These are phyloP conservation scores for Montipora capitata DNA, from an alignment of 92 coral and sea anemone species.

Conservation along the genomic window DNA sequence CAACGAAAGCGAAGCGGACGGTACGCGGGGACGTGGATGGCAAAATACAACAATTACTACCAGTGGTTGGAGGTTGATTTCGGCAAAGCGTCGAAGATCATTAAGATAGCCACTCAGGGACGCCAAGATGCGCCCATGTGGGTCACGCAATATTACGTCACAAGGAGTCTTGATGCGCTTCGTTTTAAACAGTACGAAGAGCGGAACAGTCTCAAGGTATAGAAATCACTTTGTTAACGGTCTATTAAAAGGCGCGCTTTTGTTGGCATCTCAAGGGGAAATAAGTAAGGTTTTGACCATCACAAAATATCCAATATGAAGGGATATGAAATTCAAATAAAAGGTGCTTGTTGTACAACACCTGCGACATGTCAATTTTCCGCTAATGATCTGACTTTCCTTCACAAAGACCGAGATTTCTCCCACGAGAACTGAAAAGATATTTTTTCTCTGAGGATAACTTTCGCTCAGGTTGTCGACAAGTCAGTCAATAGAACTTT, in stretches of 20 bases:
- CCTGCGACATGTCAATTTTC: too few species aligned
- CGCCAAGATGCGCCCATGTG: slow-evolving; percentile 72
- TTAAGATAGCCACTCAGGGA: slow-evolving; percentile 78
- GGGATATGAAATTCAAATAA: too few species aligned
- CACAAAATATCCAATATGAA: too few species aligned
- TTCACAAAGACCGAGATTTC: too few species aligned
- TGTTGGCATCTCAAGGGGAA: too few species aligned
- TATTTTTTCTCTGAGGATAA: too few species aligned
- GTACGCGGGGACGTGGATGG: slow-evolving; percentile 76
- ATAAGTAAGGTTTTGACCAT: too few species aligned
- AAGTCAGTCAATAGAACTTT: too few species aligned
- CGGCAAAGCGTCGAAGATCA: slow-evolving; percentile 65
- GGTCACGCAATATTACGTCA: slow-evolving; percentile 73
- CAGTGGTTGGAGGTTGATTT: slow-evolving; percentile 84
- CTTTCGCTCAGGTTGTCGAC: too few species aligned
- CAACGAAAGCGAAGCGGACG: slow-evolving; percentile 69
- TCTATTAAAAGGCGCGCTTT: not conserved
- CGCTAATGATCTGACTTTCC: too few species aligned
- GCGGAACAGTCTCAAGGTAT: slow-evolving; percentile 68
- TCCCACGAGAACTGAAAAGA: too few species aligned
- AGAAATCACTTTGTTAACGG: not conserved
- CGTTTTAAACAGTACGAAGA: slow-evolving; percentile 66
- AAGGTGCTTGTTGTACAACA: too few species aligned
- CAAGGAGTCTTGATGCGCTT: slow-evolving; percentile 72
- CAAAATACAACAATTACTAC: slow-evolving; percentile 70